These are phyloP conservation scores for Drosophila quinaria DNA, from an alignment of 2,888 invertebrate genomes.

Conservation along the genomic window DNA sequence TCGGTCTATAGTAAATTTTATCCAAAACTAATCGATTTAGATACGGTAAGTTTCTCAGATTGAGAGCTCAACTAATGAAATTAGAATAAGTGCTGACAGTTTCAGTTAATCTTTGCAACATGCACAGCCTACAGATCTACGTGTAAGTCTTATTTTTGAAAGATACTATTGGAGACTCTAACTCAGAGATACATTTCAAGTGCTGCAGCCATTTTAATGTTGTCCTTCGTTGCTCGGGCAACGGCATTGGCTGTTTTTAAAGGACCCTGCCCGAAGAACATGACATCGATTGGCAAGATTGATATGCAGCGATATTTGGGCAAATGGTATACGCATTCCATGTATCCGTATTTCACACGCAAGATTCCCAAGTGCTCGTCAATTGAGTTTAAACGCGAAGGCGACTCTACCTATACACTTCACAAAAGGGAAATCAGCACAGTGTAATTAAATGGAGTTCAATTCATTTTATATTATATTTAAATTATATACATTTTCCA, in stretches of 20 bases:
- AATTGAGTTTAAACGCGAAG: neutral
- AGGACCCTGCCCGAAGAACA: constrained; percentile 6
- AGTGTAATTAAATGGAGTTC: neutral
- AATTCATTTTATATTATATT: neutral
- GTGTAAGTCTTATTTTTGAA: neutral
- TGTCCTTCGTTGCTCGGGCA: neutral
- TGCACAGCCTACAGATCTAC: neutral
- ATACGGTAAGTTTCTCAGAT: neutral
- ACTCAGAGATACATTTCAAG: neutral
- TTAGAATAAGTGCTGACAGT: neutral
- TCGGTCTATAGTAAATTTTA: neutral
- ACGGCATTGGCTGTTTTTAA: neutral
- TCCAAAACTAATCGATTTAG: neutral
- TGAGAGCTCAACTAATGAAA: neutral
- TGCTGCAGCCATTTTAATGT: neutral
- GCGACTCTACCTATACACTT: neutral
- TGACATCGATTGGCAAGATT: constrained; percentile 1
- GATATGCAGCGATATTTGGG: constrained; percentile 1
- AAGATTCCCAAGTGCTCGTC: neutral
- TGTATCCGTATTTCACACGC: neutral
- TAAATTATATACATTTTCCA: neutral
- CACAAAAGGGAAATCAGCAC: neutral
- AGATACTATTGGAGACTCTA: neutral
- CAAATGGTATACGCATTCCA: constrained; percentile 12
- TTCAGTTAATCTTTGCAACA: neutral